Evolutionary conservation across 2,888 invertebrate genomes (phyloP), one percentile per base, ranked within the genome.

Genomic region (Anticlea derivata): DNA sequence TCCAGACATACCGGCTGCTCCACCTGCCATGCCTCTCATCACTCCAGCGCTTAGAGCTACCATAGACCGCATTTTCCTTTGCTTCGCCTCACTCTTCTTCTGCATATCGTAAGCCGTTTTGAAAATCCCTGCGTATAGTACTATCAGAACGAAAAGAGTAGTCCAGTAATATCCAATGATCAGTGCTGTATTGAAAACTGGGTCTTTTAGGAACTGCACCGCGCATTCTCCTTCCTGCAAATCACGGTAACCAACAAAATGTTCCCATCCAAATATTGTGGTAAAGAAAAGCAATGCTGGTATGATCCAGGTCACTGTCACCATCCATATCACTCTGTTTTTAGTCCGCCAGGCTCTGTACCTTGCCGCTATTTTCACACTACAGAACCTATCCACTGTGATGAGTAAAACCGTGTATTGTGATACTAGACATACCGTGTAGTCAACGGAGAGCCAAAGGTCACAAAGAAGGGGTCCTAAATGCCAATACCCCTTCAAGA

Each of bases 391-490:
- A 86, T 99, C 99, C 58, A 99, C 97, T 22, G 99, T 99, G 74
- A 99, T 99, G 57, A 99, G 93, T 49, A 99, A 93, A 8, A 99
- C 99, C 0, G 99, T 99, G 85, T 99, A 99, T 83, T 99, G 99
- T 5, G 99, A 99, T 20, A 99, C 99, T 38, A 99, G 93, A 78
- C 99, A 99, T 22, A 99, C 99, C 11, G 99, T 99, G 89, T 99
- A 99, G 88, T 99, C 99, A 40, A 99, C 96, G 0, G 99, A 98
- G 5, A 99, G 93, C 99, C 99, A 99, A 45, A 99, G 93, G 84
- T 99, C 99, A 80, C 99, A 99, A 5, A 99, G 92, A 52, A 99
- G 92, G 17, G 98, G 97, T 7, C 99, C 99, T 59, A 99, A 93
- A 77, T 98, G 96, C 99, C 99, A 99, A 78, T 96, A 96, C 44